Percentiles rank a stretch among this genome's conserved stretches.
phyloP scores from a whole-genome alignment of 2,888 invertebrate species.

The Aradus depressus region DNA sequence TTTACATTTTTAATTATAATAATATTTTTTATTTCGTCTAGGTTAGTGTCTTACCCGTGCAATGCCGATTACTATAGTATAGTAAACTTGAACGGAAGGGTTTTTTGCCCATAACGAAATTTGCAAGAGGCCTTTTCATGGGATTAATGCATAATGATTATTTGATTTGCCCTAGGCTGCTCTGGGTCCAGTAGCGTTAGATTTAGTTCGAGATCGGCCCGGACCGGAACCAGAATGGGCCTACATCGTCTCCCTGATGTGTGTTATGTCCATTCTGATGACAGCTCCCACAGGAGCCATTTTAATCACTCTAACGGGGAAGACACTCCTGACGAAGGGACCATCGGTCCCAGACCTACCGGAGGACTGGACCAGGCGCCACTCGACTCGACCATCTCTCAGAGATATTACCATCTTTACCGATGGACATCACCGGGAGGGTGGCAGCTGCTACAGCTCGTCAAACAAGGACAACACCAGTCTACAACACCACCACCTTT shows the following conservation, averaged over 20 bases:
- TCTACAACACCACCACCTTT: no score
- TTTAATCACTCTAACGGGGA: slow-evolving; percentile 58
- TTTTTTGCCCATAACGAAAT: no score
- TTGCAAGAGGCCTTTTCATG: no score
- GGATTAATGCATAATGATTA: no score
- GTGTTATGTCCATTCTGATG: slow-evolving; percentile 69
- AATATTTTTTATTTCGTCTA: no score
- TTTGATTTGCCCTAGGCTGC: slow-evolving; percentile 69
- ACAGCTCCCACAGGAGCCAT: slow-evolving; percentile 78
- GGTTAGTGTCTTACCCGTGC: no score
- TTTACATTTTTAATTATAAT: no score
- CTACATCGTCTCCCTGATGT: slow-evolving; percentile 59
- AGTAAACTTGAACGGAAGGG: no score
- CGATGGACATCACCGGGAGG: no score
- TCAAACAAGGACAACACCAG: no score
- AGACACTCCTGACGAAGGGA: slow-evolving; percentile 53
- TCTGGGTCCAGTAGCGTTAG: slow-evolving; percentile 64
- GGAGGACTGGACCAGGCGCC: slow-evolving; percentile 64
- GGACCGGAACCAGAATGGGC: slow-evolving; percentile 45
- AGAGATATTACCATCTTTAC: slow-evolving; percentile 79
- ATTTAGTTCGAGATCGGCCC: slow-evolving; percentile 43
- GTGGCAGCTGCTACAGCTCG: no score
- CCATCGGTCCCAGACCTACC: slow-evolving; percentile 36
- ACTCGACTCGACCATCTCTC: slow-evolving; percentile 71
- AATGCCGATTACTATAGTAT: no score